phyloP scores from a whole-genome alignment of 2,888 invertebrate species.

The Drosophila stalkeri region DNA sequence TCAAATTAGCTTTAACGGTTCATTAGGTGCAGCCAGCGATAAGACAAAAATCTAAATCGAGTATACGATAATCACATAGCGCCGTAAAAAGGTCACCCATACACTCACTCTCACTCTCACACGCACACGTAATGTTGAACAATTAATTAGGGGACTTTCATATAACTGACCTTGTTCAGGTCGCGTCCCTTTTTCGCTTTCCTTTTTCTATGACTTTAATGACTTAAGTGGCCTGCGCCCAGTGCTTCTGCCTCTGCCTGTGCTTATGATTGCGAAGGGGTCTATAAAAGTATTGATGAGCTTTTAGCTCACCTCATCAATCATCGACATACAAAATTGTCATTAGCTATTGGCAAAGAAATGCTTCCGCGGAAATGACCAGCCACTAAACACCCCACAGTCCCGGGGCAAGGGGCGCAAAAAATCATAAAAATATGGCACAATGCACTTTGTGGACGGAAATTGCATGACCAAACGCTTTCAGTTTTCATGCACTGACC shows the following conservation, averaged over 20 bases:
- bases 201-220: slow-evolving; percentile 15
- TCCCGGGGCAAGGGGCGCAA: background rate
- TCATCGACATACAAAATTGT: slow-evolving; percentile 50
- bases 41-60: slow-evolving; percentile 32
- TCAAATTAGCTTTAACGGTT: slow-evolving; percentile 46
- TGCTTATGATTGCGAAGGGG: background rate
- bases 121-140: slow-evolving; percentile 7
- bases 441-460: slow-evolving; percentile 62
- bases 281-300: slow-evolving; percentile 36
- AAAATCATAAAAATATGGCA: slow-evolving; percentile 36
- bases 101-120: slow-evolving; percentile 4
- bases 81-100: slow-evolving; percentile 1
- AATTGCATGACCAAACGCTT: slow-evolving; percentile 64
- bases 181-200: slow-evolving; percentile 4
- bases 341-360: slow-evolving; percentile 54
- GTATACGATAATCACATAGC: slow-evolving; percentile 25
- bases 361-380: slow-evolving; percentile 29
- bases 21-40: slow-evolving; percentile 33
- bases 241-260: background rate
- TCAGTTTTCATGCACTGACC: slow-evolving; percentile 36
- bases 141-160: slow-evolving; percentile 45
- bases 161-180: slow-evolving; percentile 48
- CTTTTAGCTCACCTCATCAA: slow-evolving; percentile 44
- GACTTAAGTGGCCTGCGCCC: slow-evolving; percentile 38
- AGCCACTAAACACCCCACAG: slow-evolving; percentile 14